A percentile compares a stretch with the other conserved stretches of the same genome.
These are phyloP conservation scores for Seira sanloemensis DNA, from an alignment of 2,888 invertebrate genomes.

Conservation along the genomic window DNA sequence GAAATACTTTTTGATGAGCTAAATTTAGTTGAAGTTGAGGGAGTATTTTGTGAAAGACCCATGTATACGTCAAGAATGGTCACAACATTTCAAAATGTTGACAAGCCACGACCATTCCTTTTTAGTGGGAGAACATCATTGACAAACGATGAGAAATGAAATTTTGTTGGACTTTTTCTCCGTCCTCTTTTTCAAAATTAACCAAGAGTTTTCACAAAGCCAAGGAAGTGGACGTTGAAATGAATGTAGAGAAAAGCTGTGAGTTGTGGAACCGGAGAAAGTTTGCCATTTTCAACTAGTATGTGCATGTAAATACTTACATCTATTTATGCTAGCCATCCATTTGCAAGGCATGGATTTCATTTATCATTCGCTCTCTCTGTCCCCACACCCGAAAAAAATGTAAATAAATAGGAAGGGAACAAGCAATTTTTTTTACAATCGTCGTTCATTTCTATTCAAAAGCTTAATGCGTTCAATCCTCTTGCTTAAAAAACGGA, in stretches of 20 bases:
- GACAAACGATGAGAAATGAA: not conserved
- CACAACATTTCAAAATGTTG: conserved; percentile 9
- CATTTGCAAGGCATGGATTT: not conserved
- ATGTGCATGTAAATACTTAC: no score
- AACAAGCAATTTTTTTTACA: not conserved
- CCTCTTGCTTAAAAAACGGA: not conserved
- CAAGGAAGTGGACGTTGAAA: not conserved
- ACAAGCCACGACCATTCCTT: conserved; percentile 5
- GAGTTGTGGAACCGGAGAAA: not conserved
- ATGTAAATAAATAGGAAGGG: conserved; percentile 5
- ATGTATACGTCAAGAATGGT: no score
- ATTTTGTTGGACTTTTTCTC: not conserved
- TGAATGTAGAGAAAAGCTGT: not conserved
- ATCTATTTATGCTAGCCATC: not conserved
- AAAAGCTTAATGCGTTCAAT: conserved; percentile 15
- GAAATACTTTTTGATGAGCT: not conserved
- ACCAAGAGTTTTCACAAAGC: no score
- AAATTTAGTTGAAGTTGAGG: not conserved
- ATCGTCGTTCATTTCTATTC: conserved; percentile 12
- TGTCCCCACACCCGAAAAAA: not conserved
- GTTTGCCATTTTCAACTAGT: no score
- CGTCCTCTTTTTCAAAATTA: not conserved
- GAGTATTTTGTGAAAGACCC: no score
- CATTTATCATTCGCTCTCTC: conserved; percentile 1
- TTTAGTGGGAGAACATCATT: not conserved